Percentiles rank a stretch among this genome's conserved stretches.
phyloP scores from a whole-genome alignment of 2,797 vertebrate species.

The Selene dorsalis region DNA sequence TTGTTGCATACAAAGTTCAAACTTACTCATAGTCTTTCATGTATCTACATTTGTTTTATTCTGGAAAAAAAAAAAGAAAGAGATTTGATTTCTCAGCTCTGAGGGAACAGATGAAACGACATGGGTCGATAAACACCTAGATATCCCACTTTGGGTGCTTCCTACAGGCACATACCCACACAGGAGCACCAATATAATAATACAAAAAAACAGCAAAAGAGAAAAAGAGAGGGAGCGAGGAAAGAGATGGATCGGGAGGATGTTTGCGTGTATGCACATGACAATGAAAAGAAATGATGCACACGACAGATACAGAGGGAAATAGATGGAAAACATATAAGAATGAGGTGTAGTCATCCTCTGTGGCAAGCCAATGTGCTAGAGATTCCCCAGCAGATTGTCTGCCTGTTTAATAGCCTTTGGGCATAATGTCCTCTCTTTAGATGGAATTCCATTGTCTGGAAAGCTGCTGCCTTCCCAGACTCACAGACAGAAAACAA shows the following conservation, averaged over 20 bases:
- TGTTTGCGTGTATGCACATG: slow-evolving; percentile 1
- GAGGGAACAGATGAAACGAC: slow-evolving; percentile 24
- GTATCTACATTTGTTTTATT: background rate
- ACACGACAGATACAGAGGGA: slow-evolving; percentile 1
- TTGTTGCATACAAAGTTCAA: slow-evolving; percentile 8
- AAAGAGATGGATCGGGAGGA: background rate
- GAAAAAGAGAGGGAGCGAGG: background rate
- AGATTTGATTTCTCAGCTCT: slow-evolving; percentile 23
- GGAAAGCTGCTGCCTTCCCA: slow-evolving; percentile 33
- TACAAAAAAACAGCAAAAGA: background rate
- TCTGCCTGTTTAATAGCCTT: slow-evolving; percentile 52
- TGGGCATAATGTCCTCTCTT: slow-evolving; percentile 43
- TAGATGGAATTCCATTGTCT: slow-evolving; percentile 49
- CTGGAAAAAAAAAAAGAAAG: slow-evolving; percentile 4
- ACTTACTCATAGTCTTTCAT: background rate
- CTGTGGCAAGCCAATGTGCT: slow-evolving; percentile 10
- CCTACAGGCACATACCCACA: slow-evolving; percentile 8
- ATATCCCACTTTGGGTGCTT: background rate
- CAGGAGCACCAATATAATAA: background rate
- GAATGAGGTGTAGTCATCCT: slow-evolving; percentile 32
- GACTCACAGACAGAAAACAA: slow-evolving; percentile 15
- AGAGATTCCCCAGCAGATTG: slow-evolving; percentile 51
- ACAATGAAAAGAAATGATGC: slow-evolving; percentile 28
- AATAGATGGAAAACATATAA: slow-evolving; percentile 9
- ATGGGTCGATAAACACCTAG: slow-evolving; percentile 24